phyloP scores from a whole-genome alignment of 2,113 vertebrate genomes.

The Atlantisia rogersi region DNA sequence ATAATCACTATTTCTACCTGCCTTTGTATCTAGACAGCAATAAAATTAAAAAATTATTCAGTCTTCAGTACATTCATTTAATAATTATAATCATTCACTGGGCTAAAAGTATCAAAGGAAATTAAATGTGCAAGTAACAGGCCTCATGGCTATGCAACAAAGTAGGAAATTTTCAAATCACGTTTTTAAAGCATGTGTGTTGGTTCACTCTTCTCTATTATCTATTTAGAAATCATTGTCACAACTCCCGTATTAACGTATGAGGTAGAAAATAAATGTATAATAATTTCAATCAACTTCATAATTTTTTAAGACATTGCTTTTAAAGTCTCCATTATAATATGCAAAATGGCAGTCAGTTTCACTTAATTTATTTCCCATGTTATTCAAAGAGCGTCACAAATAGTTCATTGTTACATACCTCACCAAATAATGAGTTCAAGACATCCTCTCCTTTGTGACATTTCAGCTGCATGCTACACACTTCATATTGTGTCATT shows the following conservation, averaged over 20 bases:
- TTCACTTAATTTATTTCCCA: slow-evolving; percentile 42
- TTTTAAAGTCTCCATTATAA: slow-evolving; percentile 29
- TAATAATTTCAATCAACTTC: slow-evolving; percentile 59
- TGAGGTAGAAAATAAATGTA: slow-evolving; percentile 63
- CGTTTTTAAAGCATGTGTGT: background rate
- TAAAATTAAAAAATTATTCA: background rate
- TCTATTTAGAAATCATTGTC: slow-evolving; percentile 52
- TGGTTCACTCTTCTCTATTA: slow-evolving; percentile 46
- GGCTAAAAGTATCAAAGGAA: background rate
- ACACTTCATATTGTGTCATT: background rate
- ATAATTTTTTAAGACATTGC: slow-evolving; percentile 39
- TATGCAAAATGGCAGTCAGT: slow-evolving; percentile 30
- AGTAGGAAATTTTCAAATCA: slow-evolving; percentile 42
- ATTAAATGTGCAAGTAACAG: slow-evolving; percentile 12
- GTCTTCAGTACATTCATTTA: background rate
- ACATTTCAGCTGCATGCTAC: background rate
- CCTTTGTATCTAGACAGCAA: background rate
- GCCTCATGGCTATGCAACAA: slow-evolving; percentile 49
- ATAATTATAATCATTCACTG: slow-evolving; percentile 12
- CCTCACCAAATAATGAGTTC: slow-evolving; percentile 50
- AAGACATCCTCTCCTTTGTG: background rate
- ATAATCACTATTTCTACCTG: background rate
- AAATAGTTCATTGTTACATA: slow-evolving; percentile 11
- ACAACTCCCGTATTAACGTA: slow-evolving; percentile 39
- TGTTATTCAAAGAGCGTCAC: slow-evolving; percentile 39